Evolutionary conservation across 1,140 invertebrate species (phyloP), one percentile per base, ranked within the genome.

Genomic region (Drosophila pachea): DNA sequence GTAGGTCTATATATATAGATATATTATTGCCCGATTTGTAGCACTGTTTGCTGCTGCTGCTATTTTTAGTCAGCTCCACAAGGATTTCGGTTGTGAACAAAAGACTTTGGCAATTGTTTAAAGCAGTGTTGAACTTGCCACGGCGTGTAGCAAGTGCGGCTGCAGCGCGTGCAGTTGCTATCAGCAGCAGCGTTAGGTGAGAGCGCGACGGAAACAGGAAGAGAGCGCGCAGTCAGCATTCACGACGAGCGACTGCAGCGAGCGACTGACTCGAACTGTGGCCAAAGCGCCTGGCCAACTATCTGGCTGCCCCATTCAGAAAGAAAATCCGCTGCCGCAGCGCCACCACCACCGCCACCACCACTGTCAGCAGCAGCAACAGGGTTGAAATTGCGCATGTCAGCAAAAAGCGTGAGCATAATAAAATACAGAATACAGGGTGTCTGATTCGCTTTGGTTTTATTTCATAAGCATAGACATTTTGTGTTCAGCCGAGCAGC

Each of bases 341-440:
- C 36, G n/a, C 29, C 40, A 9, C 31, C 49, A 29, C 31, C 12
- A 11, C 31, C 29, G 8, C 31, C 14, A 43, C 29, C 29, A n/a
- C 14, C 36, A 47, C 31, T n/a, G 47, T 40, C 12, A 42, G 9
- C n/a, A 48, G 31, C n/a, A 65, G 11, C 31, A 36, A 50, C 68
- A 72, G 76, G 81, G 78, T 72, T 67, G 43, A 69, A 76, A 71
- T 43, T 86, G 82, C 82, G 74, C 74, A 78, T 81, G 82, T 86
- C 82, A 87, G 77, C 77, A 65, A 16, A 78, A 72, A 53, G 49
- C 38, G 22, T 54, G 56, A 76, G 68, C 48, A 48, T 59, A 76
- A 60, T 33, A 66, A 53, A 59, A 69, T 58, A 63, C 22, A 22
- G 3, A 22, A 22, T 63, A 68, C 36, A 52, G 54, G 49, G 49